Evolutionary conservation across 2,888 invertebrate genomes (phyloP).

Genomic region (Apotomis capreana): DNA sequence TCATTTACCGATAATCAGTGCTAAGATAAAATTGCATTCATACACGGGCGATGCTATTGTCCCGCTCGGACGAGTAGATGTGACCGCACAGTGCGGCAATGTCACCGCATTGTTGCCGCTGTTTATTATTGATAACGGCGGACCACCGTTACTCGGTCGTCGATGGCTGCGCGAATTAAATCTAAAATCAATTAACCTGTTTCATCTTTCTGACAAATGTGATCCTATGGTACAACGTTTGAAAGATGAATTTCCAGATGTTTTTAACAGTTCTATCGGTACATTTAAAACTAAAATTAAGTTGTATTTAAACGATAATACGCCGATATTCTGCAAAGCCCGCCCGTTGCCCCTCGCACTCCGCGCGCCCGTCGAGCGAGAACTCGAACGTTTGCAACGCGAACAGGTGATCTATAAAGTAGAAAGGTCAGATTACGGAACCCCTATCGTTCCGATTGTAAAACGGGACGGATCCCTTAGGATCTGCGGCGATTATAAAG

Average conservation of each 20-base stretch:
- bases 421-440: no score
- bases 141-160: not conserved
- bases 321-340: no score
- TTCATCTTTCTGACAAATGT: not conserved
- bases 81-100: slow-evolving; percentile 1
- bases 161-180: slow-evolving; percentile 1
- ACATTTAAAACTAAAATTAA: slow-evolving; percentile 29
- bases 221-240: not conserved
- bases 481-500: no score
- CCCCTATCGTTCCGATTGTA: no score
- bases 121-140: slow-evolving; percentile 2
- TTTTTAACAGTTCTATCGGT: not conserved
- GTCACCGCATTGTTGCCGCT: not conserved
- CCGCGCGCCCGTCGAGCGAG: no score
- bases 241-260: slow-evolving; percentile 19
- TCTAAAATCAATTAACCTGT: not conserved
- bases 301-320: no score
- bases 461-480: no score
- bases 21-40: slow-evolving; percentile 4
- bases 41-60: slow-evolving; percentile 8
- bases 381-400: no score
- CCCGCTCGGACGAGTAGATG: slow-evolving; percentile 1
- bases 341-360: no score
- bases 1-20: not conserved
- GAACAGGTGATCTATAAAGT: no score